Percentiles rank a stretch among this genome's conserved stretches.
These are phyloP conservation scores for Sminthurides aquaticus DNA, from an alignment of 2,888 invertebrate genomes.

Conservation along the genomic window DNA sequence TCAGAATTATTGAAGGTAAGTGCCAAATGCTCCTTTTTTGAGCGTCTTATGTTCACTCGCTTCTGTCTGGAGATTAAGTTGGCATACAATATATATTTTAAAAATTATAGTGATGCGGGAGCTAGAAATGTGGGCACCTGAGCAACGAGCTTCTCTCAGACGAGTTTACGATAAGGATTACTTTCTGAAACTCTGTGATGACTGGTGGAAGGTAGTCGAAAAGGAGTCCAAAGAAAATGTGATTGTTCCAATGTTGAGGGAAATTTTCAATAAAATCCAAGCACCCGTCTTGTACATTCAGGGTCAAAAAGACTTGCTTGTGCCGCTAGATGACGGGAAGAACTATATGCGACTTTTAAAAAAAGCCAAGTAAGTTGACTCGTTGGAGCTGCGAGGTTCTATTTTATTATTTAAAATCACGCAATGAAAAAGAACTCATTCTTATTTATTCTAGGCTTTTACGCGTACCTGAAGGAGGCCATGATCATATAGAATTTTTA, in stretches of 20 bases:
- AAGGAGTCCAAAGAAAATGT: background rate
- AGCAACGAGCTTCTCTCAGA: background rate
- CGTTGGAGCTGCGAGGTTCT: too few relatives aligned
- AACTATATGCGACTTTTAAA: background rate
- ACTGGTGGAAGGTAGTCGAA: background rate
- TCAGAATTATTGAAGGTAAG: background rate
- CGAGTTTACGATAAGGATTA: conserved; percentile 5
- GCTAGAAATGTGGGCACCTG: conserved; percentile 3
- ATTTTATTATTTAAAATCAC: too few relatives aligned
- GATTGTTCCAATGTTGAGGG: background rate
- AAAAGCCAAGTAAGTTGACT: background rate
- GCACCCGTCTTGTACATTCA: conserved; percentile 10
- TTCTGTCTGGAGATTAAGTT: too few relatives aligned
- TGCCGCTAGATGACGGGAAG: background rate
- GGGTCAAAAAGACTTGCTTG: conserved; percentile 3
- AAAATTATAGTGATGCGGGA: conserved; percentile 12
- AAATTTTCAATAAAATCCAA: background rate
- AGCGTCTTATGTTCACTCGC: too few relatives aligned
- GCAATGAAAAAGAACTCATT: too few relatives aligned
- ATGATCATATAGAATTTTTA: conserved; percentile 13
- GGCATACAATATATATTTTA: too few relatives aligned
- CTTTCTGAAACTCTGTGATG: conserved; percentile 6
- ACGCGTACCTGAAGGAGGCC: background rate
- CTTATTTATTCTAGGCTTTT: conserved; percentile 10
- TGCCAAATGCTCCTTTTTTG: too few relatives aligned